phyloP scores from a whole-genome alignment of 1,140 invertebrate genomes.

The Diorhabda carinulata region DNA sequence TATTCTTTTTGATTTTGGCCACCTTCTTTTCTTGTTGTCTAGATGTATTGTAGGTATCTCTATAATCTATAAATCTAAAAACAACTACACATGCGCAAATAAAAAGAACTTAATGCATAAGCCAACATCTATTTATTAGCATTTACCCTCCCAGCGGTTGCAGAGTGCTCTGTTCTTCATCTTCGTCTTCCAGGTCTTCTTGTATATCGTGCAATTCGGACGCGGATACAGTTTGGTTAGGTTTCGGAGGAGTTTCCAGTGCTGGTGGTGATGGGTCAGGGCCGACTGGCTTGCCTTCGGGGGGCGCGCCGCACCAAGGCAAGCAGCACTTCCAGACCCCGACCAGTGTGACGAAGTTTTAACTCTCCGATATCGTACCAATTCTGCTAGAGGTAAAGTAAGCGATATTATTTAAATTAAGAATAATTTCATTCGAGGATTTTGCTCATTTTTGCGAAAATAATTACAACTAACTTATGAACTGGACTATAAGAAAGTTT shows the following conservation, averaged over 20 bases:
- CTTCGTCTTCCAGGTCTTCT: constrained; percentile 39
- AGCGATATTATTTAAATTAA: too few relatives aligned
- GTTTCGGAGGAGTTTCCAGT: constrained; percentile 26
- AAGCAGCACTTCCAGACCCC: constrained; percentile 49
- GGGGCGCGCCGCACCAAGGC: constrained; percentile 47
- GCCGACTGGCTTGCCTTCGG: constrained; percentile 43
- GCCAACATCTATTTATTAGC: too few relatives aligned
- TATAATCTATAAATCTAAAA: too few relatives aligned
- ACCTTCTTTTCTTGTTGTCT: too few relatives aligned
- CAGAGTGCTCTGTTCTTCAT: constrained; percentile 32
- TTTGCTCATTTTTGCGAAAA: too few relatives aligned
- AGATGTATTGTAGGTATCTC: too few relatives aligned
- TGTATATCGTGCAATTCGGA: constrained; percentile 45
- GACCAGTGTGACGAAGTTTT: constrained; percentile 43
- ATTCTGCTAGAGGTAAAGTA: not conserved
- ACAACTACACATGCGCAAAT: too few relatives aligned
- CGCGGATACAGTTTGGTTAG: constrained; percentile 38
- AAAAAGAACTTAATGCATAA: too few relatives aligned
- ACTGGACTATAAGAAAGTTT: too few relatives aligned
- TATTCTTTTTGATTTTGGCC: too few relatives aligned
- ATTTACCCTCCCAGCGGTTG: constrained; percentile 31
- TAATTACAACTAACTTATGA: too few relatives aligned
- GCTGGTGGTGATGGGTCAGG: constrained; percentile 34
- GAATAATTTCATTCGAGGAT: too few relatives aligned
- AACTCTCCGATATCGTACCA: not conserved